phyloP scores from a whole-genome alignment of 2,888 invertebrate genomes.

The Pollenia angustigena region DNA sequence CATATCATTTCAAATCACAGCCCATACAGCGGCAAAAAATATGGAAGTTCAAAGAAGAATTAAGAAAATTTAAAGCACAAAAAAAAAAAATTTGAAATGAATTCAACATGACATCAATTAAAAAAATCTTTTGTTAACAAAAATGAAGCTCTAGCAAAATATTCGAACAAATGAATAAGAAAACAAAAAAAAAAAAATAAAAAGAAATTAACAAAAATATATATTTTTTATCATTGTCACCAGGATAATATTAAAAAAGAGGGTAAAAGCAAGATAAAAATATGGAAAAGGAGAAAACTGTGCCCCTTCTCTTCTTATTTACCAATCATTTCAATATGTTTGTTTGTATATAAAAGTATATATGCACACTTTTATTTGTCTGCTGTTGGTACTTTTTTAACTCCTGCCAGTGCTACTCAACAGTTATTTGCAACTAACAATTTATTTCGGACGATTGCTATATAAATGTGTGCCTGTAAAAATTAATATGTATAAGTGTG shows the following conservation, averaged over 20 bases:
- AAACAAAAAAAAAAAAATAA: slow-evolving; percentile 15
- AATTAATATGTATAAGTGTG: background rate
- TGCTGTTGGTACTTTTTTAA: background rate
- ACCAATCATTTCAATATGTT: slow-evolving; percentile 18
- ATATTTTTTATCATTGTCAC: slow-evolving; percentile 26
- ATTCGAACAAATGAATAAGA: slow-evolving; percentile 4
- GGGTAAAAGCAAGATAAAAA: background rate
- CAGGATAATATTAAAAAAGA: slow-evolving; percentile 1
- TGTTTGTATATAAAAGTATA: background rate
- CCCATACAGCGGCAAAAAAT: background rate
- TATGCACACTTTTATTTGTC: slow-evolving; percentile 45
- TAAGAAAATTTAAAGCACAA: slow-evolving; percentile 2
- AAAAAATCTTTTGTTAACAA: slow-evolving; percentile 56
- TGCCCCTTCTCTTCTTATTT: slow-evolving; percentile 5
- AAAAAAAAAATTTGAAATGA: slow-evolving; percentile 36
- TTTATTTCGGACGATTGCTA: background rate
- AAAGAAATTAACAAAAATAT: slow-evolving; percentile 26
- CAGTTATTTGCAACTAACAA: background rate
- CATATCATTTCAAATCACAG: slow-evolving; percentile 41
- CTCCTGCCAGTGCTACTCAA: background rate
- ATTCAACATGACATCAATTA: slow-evolving; percentile 63
- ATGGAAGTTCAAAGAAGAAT: slow-evolving; percentile 24
- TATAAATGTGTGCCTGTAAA: background rate
- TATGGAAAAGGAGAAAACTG: background rate
- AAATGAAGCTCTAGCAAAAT: slow-evolving; percentile 40